Evolutionary conservation across 2,888 invertebrate species (phyloP).

Genomic region (Cepaea hortensis): DNA sequence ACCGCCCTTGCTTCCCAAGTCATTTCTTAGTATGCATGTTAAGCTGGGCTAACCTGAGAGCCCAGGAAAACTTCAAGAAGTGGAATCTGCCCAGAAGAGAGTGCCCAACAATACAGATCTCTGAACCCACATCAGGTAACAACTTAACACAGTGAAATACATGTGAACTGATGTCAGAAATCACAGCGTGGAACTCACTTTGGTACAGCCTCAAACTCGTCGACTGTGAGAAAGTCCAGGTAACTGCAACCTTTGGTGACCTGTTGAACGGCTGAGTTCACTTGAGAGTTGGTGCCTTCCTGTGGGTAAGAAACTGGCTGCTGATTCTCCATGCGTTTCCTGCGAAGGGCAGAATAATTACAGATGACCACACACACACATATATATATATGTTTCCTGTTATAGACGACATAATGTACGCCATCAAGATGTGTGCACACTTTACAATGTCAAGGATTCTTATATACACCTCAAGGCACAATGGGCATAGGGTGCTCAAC

Average conservation of each 20-base stretch:
- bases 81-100: neutral
- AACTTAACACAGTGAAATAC: neutral
- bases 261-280: neutral
- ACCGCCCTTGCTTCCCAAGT: too few relatives aligned
- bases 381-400: too few relatives aligned
- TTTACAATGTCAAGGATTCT: too few relatives aligned
- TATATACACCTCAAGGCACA: too few relatives aligned
- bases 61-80: too few relatives aligned
- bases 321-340: neutral
- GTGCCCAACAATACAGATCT: neutral
- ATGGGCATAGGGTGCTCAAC: too few relatives aligned
- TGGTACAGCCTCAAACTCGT: constrained; percentile 72
- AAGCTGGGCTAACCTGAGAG: too few relatives aligned
- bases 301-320: neutral
- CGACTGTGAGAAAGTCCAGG: constrained; percentile 60
- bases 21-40: too few relatives aligned
- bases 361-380: too few relatives aligned
- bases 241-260: constrained; percentile 21
- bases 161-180: neutral
- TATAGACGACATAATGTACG: too few relatives aligned
- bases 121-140: neutral
- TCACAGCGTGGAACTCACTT: constrained; percentile 63
- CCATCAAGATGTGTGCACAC: too few relatives aligned
- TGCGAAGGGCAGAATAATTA: neutral
- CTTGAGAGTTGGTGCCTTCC: neutral